Evolutionary conservation across 2,113 vertebrate genomes (phyloP), one percentile per base, ranked within the genome.

Genomic region (Carassius carassius): DNA sequence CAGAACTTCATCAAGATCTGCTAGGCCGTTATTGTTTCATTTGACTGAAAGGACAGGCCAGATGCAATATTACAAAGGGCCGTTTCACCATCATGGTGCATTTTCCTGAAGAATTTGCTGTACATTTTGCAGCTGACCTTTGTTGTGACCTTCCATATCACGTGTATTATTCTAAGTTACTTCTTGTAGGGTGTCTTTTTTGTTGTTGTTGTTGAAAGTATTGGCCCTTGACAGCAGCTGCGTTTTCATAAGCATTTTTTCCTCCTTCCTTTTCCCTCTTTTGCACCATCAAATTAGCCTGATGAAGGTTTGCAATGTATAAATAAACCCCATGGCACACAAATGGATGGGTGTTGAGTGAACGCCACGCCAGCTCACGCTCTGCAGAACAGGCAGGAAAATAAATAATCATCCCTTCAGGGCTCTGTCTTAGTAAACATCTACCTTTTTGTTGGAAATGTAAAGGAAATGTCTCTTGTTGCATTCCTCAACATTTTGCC

Each of bases 271-370:
- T 29, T 32, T 84, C 87, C 77, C 87, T 91, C 87, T 90, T 91
- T 90, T 81, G 87, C 87, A 87, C 92, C 90, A 86, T 94, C 92
- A 94, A 95, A 94, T 95, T 95, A 94, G 93, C 88, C 90, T 94
- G 93, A 94, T 95, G 94, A 95, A 93, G 93, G 92, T 93, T 93
- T 91, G 90, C 91, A 86, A 91, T 90, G 91, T 93, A 93, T 94
- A 95, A 95, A 95, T 95, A 95, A 95, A 95, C 94, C 82, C 77
- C 25, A 78, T 87, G 93, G 93, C 91, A 88, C 85, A 93, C 91
- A 94, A 94, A 94, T 93, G 94, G 93, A 93, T 90, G 90, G 83
- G 89, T 92, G 94, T 92, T 94, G 94, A 95, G 92, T 92, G 94
- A 95, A 90, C 83, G 84, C 91, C 91, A 85, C 72, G 86, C 90